phyloP scores from a whole-genome alignment of 1,140 invertebrate species.

The Ylistrum balloti region DNA sequence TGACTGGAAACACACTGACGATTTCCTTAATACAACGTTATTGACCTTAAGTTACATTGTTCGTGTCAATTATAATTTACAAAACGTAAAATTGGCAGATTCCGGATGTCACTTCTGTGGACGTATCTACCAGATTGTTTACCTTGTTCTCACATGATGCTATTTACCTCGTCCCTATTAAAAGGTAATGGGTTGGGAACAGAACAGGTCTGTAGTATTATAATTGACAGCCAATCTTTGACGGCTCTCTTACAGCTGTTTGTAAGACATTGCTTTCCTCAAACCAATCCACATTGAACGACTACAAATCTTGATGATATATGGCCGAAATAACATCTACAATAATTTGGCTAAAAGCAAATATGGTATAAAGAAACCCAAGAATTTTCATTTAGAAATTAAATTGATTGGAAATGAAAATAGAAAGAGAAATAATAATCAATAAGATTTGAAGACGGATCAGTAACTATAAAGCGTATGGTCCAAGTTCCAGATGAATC shows the following conservation, averaged over 20 bases:
- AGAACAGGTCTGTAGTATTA: background rate
- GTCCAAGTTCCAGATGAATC: no score
- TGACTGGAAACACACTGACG: background rate
- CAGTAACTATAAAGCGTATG: no score
- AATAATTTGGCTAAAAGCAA: no score
- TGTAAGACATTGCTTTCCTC: no score
- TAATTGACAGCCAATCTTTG: background rate
- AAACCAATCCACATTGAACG: no score
- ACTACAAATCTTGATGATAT: no score
- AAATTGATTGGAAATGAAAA: no score
- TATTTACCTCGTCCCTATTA: background rate
- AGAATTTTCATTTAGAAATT: no score
- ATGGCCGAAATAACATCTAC: no score
- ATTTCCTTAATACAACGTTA: background rate
- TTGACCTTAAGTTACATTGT: background rate
- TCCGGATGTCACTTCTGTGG: background rate
- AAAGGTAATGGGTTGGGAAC: background rate
- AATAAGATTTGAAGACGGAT: no score
- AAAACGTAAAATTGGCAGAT: constrained; percentile 18
- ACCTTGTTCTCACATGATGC: background rate
- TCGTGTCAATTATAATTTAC: background rate
- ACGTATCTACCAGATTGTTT: background rate
- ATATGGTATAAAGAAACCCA: no score
- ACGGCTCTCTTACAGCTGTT: background rate
- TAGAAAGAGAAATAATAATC: no score